Evolutionary conservation across 2,113 vertebrate species (phyloP).

Genomic region (Ammodytes marinus): DNA sequence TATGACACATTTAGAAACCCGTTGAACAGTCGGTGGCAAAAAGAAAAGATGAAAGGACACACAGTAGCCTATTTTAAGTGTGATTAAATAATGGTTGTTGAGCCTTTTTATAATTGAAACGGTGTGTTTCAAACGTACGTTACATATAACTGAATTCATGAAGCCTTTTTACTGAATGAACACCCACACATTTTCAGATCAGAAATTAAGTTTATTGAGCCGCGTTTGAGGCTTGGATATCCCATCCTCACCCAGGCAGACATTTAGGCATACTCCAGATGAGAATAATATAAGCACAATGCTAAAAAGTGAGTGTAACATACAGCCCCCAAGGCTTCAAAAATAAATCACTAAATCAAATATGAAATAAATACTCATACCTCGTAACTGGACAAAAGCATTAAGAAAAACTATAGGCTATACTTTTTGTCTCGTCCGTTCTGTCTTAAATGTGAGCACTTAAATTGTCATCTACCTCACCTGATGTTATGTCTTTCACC

Average conservation of each 20-base stretch:
- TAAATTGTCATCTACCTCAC: too few relatives aligned
- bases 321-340: neutral
- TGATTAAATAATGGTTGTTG: neutral
- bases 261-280: neutral
- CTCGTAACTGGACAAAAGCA: neutral
- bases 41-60: neutral
- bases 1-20: conserved; percentile 14
- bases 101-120: neutral
- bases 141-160: neutral
- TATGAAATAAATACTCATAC: neutral
- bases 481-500: too few relatives aligned
- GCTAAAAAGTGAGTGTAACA: neutral
- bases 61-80: neutral
- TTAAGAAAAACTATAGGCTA: too few relatives aligned
- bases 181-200: neutral
- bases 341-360: neutral
- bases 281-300: neutral
- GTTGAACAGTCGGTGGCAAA: conserved; percentile 20
- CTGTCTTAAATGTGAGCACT: too few relatives aligned
- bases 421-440: too few relatives aligned
- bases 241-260: conserved; percentile 1
- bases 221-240: neutral
- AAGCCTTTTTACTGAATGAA: neutral
- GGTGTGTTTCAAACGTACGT: neutral
- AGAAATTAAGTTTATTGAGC: conserved; percentile 20